Conservation (phyloP, 2,888 invertebrate species). For the Nineta flava region DNA sequence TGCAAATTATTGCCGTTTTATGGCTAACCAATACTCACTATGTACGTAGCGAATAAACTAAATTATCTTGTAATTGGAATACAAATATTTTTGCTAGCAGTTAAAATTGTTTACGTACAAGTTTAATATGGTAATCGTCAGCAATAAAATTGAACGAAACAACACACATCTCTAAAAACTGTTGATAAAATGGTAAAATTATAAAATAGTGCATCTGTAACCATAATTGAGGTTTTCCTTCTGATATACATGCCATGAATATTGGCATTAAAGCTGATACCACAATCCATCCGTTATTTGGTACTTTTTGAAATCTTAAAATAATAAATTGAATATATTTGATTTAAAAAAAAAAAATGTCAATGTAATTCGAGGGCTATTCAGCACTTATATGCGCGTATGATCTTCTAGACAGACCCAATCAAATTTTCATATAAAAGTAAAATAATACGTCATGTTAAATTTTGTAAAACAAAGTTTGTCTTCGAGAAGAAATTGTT, state of each 20-base stretch:
- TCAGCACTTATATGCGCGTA: too few species aligned
- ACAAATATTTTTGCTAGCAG: neutral
- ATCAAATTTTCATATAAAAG: too few species aligned
- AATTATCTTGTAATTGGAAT: too few species aligned
- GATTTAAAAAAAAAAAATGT: neutral
- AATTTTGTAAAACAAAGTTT: too few species aligned
- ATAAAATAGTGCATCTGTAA: constrained; percentile 17
- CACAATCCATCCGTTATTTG: neutral
- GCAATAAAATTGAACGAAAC: constrained; percentile 4
- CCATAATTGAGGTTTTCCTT: constrained; percentile 14
- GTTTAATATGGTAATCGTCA: constrained; percentile 12
- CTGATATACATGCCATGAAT: constrained; percentile 9
- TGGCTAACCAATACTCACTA: too few species aligned
- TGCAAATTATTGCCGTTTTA: too few species aligned
- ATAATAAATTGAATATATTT: neutral
- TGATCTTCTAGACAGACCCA: too few species aligned
- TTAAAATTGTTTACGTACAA: constrained; percentile 10
- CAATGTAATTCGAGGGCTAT: neutral
- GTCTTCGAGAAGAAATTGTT: too few species aligned
- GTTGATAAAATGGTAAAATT: constrained; percentile 15
- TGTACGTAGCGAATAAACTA: too few species aligned
- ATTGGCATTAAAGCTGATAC: constrained; percentile 13
- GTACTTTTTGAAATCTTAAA: neutral
- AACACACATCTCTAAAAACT: constrained; percentile 12
- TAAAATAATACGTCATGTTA: too few species aligned